Percentiles rank a stretch among this genome's conserved stretches.
phyloP scores from a whole-genome alignment of 2,797 vertebrate species.

The Lycodopsis pacificus region DNA sequence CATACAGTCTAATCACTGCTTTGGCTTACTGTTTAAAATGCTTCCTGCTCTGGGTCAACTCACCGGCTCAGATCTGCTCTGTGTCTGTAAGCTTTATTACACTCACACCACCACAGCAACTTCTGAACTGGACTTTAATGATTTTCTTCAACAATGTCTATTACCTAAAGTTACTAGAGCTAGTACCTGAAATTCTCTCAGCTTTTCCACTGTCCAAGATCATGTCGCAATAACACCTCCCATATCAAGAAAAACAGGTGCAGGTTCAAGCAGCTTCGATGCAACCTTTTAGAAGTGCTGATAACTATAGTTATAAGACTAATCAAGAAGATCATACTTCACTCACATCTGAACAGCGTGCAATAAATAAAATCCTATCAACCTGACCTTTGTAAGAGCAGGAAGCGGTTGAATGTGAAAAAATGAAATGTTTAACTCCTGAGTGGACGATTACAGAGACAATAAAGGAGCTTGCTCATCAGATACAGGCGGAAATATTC shows the following conservation, averaged over 20 bases:
- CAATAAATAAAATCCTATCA: slow-evolving; percentile 71
- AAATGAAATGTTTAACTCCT: slow-evolving; percentile 57
- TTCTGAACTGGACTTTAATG: too few species aligned
- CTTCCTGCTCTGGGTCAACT: too few species aligned
- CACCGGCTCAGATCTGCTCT: too few species aligned
- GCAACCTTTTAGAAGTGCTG: slow-evolving; percentile 69
- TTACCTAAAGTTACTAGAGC: neutral
- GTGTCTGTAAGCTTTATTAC: too few species aligned
- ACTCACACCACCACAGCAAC: too few species aligned
- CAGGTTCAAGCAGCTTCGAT: slow-evolving; percentile 55
- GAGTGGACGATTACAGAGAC: slow-evolving; percentile 63
- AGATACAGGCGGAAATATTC: slow-evolving; percentile 71
- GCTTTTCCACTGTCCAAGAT: slow-evolving; percentile 2
- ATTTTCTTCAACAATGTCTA: neutral
- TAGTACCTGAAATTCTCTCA: neutral
- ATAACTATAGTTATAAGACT: slow-evolving; percentile 64
- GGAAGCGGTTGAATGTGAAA: slow-evolving; percentile 34
- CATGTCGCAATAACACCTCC: slow-evolving; percentile 11
- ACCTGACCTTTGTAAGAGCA: slow-evolving; percentile 73
- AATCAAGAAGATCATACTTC: slow-evolving; percentile 67
- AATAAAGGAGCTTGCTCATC: slow-evolving; percentile 70
- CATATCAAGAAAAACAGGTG: slow-evolving; percentile 54
- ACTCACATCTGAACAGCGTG: slow-evolving; percentile 59
- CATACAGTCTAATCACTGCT: too few species aligned
- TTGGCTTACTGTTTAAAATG: too few species aligned